Evolutionary conservation across 2,113 vertebrate genomes (phyloP), one percentile per base, ranked within the genome.

Genomic region (Sarotherodon lohbergeri): DNA sequence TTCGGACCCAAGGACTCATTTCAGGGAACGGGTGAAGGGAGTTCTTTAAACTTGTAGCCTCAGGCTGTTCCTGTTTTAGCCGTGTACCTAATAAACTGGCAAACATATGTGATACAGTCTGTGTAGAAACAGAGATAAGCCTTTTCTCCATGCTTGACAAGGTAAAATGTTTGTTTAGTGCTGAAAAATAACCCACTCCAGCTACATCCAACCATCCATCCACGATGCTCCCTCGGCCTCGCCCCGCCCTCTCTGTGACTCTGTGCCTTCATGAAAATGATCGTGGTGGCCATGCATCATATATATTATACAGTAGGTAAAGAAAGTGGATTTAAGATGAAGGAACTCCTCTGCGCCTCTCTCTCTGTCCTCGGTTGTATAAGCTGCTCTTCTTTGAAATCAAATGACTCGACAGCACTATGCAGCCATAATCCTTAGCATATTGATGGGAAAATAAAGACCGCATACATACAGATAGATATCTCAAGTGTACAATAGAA

Each of bases 361-460:
- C 56, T 14, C 29, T 27, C 19, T 9, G 11, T 80, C 46, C 19
- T 83, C 4, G 17, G 41, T 22, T 55, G 82, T 41, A 68, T 17
- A 27, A 82, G 32, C 54, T 61, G 46, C 86, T 54, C 52, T 50
- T 76, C 50, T 83, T 7, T 84, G 81, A 59, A 86, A 43, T 71
- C 48, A 82, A 14, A 48, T 43, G 71, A 36, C 41, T 68, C 6
- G 12, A 54, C 78, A 86, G 57, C n/a, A 11, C 32, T 22, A 10
- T 79, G 36, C 9, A 61, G 5, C 56, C 19, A 27, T 12, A 36
- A 68, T 41, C 68, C 66, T 90, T 76, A 84, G 76, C 88, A 93
- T 92, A 88, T 63, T 88, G 86, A 92, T 90, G 90, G 82, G 56
- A 86, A 89, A 91, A 89, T 89, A 89, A 90, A 92, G 46, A 81